Evolutionary conservation across 1,140 invertebrate genomes (phyloP).

Genomic region (Pseudoatta argentina): DNA sequence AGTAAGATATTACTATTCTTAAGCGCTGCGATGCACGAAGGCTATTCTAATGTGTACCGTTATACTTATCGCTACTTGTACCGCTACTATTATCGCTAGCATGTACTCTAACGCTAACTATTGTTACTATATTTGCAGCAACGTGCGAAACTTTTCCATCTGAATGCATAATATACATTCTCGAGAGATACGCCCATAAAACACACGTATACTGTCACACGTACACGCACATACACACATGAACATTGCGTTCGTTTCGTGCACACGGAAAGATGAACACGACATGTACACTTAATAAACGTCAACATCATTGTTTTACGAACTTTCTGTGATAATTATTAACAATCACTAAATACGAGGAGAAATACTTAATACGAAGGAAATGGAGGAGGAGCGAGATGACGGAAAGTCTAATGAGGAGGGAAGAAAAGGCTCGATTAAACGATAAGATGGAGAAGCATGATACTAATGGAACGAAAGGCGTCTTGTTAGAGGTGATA

Average conservation of each 20-base stretch:
- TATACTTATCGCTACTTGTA: constrained; percentile 74
- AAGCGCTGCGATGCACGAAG: constrained; percentile 66
- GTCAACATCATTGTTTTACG: constrained; percentile 84
- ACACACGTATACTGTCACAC: constrained; percentile 29
- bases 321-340: constrained; percentile 87
- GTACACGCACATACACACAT: background rate
- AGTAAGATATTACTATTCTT: constrained; percentile 69
- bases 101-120: constrained; percentile 71
- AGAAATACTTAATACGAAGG: constrained; percentile 69
- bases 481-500: constrained; percentile 64
- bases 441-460: constrained; percentile 8
- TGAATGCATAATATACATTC: constrained; percentile 57
- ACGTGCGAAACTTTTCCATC: constrained; percentile 69
- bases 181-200: constrained; percentile 30
- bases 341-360: constrained; percentile 85
- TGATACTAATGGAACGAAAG: background rate
- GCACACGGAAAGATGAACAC: background rate
- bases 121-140: constrained; percentile 71
- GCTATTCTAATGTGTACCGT: constrained; percentile 71
- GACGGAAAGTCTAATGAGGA: constrained; percentile 31
- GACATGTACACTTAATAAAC: constrained; percentile 74
- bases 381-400: constrained; percentile 29
- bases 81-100: constrained; percentile 72
- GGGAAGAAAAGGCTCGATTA: constrained; percentile 48
- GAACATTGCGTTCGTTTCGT: background rate